Percentiles rank a stretch among this genome's conserved stretches.
phyloP scores from a whole-genome alignment of 1,140 invertebrate species.

The Drosophila trapezifrons region DNA sequence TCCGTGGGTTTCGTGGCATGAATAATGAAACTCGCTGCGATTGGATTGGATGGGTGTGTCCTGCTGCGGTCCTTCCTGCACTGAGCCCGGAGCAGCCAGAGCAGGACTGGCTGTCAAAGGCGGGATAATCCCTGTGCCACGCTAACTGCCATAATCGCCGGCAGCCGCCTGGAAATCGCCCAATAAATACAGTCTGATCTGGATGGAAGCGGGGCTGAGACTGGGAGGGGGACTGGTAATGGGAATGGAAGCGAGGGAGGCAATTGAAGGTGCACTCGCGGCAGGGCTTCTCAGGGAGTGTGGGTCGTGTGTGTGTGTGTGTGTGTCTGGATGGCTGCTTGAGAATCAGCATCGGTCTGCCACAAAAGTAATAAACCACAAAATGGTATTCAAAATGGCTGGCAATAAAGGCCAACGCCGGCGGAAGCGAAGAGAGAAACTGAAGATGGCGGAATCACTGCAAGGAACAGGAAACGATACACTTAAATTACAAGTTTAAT shows the following conservation, averaged over 20 bases:
- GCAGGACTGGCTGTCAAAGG: conserved; percentile 65
- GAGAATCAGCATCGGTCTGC: conserved; percentile 71
- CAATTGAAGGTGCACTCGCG: conserved; percentile 75
- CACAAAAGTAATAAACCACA: conserved; percentile 81
- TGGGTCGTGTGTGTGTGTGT: conserved; percentile 8
- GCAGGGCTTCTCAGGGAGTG: conserved; percentile 13
- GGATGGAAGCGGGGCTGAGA: conserved; percentile 1
- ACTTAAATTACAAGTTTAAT: conserved; percentile 2
- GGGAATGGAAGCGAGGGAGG: conserved; percentile 8
- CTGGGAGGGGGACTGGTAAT: conserved; percentile 5
- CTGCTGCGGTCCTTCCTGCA: neutral
- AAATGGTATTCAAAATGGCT: conserved; percentile 83
- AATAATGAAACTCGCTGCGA: conserved; percentile 70
- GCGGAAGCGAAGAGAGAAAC: conserved; percentile 13
- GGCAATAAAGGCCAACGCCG: conserved; percentile 73
- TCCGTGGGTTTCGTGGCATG: conserved; percentile 49
- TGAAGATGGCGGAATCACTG: conserved; percentile 33
- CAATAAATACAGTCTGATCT: conserved; percentile 49
- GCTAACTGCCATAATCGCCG: conserved; percentile 80
- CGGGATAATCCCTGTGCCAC: conserved; percentile 68
- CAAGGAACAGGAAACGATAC: conserved; percentile 24
- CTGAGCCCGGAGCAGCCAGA: neutral
- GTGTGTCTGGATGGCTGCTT: conserved; percentile 51
- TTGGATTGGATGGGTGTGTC: conserved; percentile 30
- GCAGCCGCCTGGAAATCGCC: conserved; percentile 28